Evolutionary conservation across 1,140 invertebrate genomes (phyloP).

Genomic region (Luehdorfia chinensis): DNA sequence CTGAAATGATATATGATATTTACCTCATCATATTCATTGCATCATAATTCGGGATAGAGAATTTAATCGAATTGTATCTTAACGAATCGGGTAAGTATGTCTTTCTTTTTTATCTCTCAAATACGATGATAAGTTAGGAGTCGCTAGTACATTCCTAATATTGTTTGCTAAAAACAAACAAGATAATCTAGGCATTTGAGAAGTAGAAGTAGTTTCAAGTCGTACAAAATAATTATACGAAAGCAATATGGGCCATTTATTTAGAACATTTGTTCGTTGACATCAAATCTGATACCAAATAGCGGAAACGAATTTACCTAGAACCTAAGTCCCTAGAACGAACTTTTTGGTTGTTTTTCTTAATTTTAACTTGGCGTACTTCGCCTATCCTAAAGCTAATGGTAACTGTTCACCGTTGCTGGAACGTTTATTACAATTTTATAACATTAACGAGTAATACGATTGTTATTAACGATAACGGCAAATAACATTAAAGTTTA

Average conservation of each 20-base stretch:
- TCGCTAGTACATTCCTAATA: no score
- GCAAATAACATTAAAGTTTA: slow-evolving; percentile 49
- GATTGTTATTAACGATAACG: slow-evolving; percentile 52
- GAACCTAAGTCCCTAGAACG: slow-evolving; percentile 74
- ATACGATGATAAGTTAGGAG: no score
- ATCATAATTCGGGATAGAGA: slow-evolving; percentile 9
- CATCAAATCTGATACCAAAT: slow-evolving; percentile 5
- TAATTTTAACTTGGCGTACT: slow-evolving; percentile 55
- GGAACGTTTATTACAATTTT: slow-evolving; percentile 66
- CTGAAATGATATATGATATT: background rate
- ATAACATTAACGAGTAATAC: slow-evolving; percentile 60
- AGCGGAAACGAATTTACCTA: slow-evolving; percentile 43
- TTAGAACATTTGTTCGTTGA: no score
- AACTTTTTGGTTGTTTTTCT: slow-evolving; percentile 72
- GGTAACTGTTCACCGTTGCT: slow-evolving; percentile 76
- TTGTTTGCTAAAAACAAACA: no score
- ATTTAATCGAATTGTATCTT: background rate
- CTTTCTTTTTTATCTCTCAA: no score
- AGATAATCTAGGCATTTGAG: no score
- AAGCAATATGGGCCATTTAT: no score
- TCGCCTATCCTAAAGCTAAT: slow-evolving; percentile 56
- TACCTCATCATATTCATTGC: background rate
- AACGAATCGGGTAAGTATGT: background rate
- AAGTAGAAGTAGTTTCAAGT: no score
- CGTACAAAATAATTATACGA: no score